Percentiles rank a stretch among this genome's conserved stretches.
Conservation (phyloP, 1,140 invertebrate genomes). For the Radopholus similis region DNA sequence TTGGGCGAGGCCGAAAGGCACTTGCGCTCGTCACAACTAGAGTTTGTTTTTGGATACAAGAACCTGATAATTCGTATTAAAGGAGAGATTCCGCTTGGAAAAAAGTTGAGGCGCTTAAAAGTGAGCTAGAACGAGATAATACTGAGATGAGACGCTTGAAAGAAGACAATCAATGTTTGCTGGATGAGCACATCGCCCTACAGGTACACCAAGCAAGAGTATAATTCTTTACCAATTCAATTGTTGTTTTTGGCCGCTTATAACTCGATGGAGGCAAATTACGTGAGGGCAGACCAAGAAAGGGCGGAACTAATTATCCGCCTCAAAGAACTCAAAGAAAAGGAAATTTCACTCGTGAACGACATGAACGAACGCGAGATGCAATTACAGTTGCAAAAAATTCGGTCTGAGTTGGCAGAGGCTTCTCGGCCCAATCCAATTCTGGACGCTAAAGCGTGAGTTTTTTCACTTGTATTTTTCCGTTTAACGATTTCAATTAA, state of each 20-base stretch:
- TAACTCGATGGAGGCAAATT: slow-evolving; percentile 29
- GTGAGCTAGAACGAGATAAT: slow-evolving; percentile 1
- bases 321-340: slow-evolving; percentile 38
- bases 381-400: slow-evolving; percentile 32
- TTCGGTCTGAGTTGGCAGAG: slow-evolving; percentile 24
- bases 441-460: slow-evolving; percentile 26
- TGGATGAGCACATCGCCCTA: slow-evolving; percentile 25
- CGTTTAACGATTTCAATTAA: not conserved
- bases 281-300: slow-evolving; percentile 29
- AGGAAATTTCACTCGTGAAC: slow-evolving; percentile 34
- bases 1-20: slow-evolving; percentile 18
- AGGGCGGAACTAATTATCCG: slow-evolving; percentile 25
- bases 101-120: slow-evolving; percentile 14
- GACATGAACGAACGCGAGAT: slow-evolving; percentile 42
- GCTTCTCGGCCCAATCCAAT: slow-evolving; percentile 26
- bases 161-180: slow-evolving; percentile 8
- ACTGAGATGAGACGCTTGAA: not conserved
- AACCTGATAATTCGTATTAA: not conserved
- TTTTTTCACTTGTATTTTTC: slow-evolving; percentile 19
- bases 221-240: slow-evolving; percentile 3
- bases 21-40: not conserved
- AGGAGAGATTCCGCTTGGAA: slow-evolving; percentile 15
- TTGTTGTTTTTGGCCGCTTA: slow-evolving; percentile 31
- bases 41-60: slow-evolving; percentile 20
- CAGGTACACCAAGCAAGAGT: slow-evolving; percentile 2